Conservation (phyloP, 2,888 invertebrate species). For the Augochlorella aurata region DNA sequence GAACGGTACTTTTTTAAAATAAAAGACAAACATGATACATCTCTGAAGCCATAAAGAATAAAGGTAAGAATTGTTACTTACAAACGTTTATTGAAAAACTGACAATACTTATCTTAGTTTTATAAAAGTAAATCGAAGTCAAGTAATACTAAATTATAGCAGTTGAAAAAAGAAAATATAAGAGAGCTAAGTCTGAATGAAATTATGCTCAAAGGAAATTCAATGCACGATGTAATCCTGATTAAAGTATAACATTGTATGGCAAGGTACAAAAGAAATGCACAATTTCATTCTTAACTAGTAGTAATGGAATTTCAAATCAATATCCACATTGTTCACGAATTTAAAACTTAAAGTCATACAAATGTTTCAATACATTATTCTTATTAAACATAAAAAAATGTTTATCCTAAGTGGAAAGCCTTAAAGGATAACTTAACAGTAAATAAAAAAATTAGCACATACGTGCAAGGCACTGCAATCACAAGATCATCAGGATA, state of each 20-base stretch:
- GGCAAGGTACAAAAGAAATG: slow-evolving; percentile 24
- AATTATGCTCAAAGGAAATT: slow-evolving; percentile 25
- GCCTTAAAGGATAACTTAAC: slow-evolving; percentile 46
- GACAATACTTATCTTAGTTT: slow-evolving; percentile 45
- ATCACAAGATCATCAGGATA: slow-evolving; percentile 54
- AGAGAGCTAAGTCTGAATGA: slow-evolving; percentile 20
- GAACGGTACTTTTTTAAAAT: not conserved
- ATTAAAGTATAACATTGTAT: slow-evolving; percentile 22
- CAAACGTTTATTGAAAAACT: slow-evolving; percentile 61
- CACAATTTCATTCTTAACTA: slow-evolving; percentile 39
- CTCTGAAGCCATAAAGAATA: not conserved
- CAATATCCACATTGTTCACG: slow-evolving; percentile 26
- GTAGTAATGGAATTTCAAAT: slow-evolving; percentile 21
- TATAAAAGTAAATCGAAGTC: slow-evolving; percentile 48
- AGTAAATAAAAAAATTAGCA: slow-evolving; percentile 37
- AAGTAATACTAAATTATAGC: slow-evolving; percentile 42
- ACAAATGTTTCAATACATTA: slow-evolving; percentile 23
- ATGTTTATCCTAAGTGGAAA: slow-evolving; percentile 30
- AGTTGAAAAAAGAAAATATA: slow-evolving; percentile 23
- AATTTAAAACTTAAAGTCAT: slow-evolving; percentile 39
- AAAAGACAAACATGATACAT: not conserved
- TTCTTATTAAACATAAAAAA: slow-evolving; percentile 44
- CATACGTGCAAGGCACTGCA: slow-evolving; percentile 57
- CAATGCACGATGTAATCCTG: slow-evolving; percentile 12
- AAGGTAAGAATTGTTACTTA: slow-evolving; percentile 26